Percentiles rank a stretch among this genome's conserved stretches.
phyloP scores from a whole-genome alignment of 2,888 invertebrate species.

The Dicycla oo region DNA sequence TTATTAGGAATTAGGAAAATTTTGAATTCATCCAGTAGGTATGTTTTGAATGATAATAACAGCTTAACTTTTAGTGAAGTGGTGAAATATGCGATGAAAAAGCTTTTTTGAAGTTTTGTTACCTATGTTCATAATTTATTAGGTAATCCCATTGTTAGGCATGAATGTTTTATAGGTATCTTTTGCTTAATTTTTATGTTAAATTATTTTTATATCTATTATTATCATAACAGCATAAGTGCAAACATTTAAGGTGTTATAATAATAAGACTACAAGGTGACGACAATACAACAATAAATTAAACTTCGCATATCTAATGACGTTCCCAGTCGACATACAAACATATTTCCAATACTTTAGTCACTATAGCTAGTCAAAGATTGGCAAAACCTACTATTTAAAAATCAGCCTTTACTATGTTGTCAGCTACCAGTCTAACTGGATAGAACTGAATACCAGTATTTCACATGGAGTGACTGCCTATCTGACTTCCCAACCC shows the following conservation, averaged over 20 bases:
- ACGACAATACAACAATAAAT: not conserved
- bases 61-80: not conserved
- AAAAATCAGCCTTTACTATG: too few relatives aligned
- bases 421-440: too few relatives aligned
- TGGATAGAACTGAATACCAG: too few relatives aligned
- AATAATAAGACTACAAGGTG: not conserved
- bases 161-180: not conserved
- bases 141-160: not conserved
- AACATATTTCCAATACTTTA: too few relatives aligned
- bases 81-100: not conserved
- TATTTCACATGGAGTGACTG: too few relatives aligned
- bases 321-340: too few relatives aligned
- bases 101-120: too few relatives aligned
- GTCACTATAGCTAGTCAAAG: too few relatives aligned
- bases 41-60: not conserved
- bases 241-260: not conserved
- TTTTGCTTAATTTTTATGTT: not conserved
- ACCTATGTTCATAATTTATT: not conserved
- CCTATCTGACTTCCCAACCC: too few relatives aligned
- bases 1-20: slow-evolving; percentile 11
- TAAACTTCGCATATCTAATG: too few relatives aligned
- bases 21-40: not conserved
- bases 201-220: not conserved
- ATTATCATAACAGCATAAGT: too few relatives aligned
- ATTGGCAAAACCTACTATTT: too few relatives aligned